phyloP scores from a whole-genome alignment of 2,113 vertebrate genomes.

The Carassius carassius region DNA sequence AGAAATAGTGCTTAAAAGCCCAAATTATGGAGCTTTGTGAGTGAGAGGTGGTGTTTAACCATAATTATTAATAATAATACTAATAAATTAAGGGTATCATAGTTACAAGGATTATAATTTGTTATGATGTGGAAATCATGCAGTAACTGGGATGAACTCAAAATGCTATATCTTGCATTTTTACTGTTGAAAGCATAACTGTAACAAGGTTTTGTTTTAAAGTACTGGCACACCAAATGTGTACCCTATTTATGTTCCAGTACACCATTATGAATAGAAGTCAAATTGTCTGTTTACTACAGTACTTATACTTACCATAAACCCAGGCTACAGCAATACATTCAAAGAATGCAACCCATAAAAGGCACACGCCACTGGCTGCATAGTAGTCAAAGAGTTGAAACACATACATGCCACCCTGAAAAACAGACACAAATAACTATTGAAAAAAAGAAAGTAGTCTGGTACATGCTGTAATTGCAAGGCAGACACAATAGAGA shows the following conservation, averaged over 20 bases:
- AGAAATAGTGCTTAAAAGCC: no score
- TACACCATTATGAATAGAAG: neutral
- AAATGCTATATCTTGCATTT: neutral
- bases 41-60: no score
- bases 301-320: slow-evolving; percentile 86
- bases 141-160: neutral
- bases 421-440: slow-evolving; percentile 42
- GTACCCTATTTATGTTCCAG: neutral
- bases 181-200: neutral
- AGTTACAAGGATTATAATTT: neutral
- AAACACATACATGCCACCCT: slow-evolving; percentile 99
- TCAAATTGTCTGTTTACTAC: neutral
- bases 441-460: neutral
- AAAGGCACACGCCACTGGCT: slow-evolving; percentile 99
- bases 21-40: no score
- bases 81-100: neutral
- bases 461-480: neutral
- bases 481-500: slow-evolving; percentile 5
- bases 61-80: no score
- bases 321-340: slow-evolving; percentile 99
- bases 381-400: slow-evolving; percentile 99
- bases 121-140: neutral
- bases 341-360: slow-evolving; percentile 99
- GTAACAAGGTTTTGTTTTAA: neutral
- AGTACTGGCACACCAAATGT: neutral